Conservation (phyloP, 2,888 invertebrate species). For the Willowsia nigromaculata region DNA sequence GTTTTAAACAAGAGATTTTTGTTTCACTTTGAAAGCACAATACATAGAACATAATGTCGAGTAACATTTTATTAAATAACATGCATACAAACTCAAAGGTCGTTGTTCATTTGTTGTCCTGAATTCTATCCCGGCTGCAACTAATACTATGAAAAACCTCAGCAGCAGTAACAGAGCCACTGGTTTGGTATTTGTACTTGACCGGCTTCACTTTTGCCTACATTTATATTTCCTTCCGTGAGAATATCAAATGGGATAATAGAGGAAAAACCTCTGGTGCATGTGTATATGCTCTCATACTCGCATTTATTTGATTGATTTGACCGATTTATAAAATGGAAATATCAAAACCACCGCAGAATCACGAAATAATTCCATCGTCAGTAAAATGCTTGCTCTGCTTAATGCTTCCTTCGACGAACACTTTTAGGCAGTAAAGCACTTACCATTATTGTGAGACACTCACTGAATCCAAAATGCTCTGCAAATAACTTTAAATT, state of each 20-base stretch:
- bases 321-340: neutral
- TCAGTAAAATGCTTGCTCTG: neutral
- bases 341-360: neutral
- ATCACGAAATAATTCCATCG: neutral
- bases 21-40: neutral
- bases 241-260: no score
- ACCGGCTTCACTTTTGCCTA: neutral
- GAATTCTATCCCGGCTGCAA: no score
- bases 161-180: neutral
- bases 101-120: no score
- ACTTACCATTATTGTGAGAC: neutral
- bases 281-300: no score
- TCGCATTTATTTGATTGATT: neutral
- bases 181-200: neutral
- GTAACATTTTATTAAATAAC: no score
- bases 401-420: neutral
- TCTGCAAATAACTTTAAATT: slow-evolving; percentile 26
- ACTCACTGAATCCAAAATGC: neutral
- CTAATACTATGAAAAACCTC: no score
- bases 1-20: neutral
- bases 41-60: neutral
- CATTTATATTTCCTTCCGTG: neutral
- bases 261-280: no score
- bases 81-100: no score
- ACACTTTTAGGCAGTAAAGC: neutral